Percentiles rank a stretch among this genome's conserved stretches.
These are phyloP conservation scores for Columba janthina DNA, from an alignment of 2,113 vertebrate genomes.

Conservation along the genomic window DNA sequence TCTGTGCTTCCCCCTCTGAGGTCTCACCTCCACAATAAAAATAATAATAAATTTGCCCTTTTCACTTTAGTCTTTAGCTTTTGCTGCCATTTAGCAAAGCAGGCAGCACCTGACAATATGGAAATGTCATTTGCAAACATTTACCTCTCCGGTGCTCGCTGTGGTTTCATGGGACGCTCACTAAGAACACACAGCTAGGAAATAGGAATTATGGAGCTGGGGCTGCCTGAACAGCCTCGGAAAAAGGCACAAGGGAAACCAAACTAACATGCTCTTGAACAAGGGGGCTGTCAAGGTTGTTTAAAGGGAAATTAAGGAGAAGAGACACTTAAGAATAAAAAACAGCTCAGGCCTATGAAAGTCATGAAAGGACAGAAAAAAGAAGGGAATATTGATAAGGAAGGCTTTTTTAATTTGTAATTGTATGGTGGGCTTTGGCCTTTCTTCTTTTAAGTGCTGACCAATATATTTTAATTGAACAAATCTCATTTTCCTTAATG, in stretches of 20 bases:
- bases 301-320: not conserved
- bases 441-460: not conserved
- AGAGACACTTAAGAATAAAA: not conserved
- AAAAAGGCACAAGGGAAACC: not conserved
- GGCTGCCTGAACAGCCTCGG: not conserved
- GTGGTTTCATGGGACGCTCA: not conserved
- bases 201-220: accelerated
- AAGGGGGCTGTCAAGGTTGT: not conserved
- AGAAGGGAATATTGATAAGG: too few species aligned
- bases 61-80: not conserved
- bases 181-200: not conserved
- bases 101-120: not conserved
- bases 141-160: not conserved
- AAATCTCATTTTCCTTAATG: not conserved
- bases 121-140: constrained; percentile 2
- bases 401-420: too few species aligned
- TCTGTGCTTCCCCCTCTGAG: not conserved
- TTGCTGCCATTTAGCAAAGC: not conserved
- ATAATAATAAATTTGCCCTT: not conserved
- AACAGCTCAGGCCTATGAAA: too few species aligned
- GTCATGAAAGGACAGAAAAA: too few species aligned
- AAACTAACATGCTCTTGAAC: not conserved
- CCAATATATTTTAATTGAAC: not conserved
- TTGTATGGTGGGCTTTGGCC: not conserved
- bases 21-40: not conserved